These are phyloP conservation scores for Styela plicata DNA, from an alignment of 23 tunicate genomes.

Conservation along the genomic window DNA sequence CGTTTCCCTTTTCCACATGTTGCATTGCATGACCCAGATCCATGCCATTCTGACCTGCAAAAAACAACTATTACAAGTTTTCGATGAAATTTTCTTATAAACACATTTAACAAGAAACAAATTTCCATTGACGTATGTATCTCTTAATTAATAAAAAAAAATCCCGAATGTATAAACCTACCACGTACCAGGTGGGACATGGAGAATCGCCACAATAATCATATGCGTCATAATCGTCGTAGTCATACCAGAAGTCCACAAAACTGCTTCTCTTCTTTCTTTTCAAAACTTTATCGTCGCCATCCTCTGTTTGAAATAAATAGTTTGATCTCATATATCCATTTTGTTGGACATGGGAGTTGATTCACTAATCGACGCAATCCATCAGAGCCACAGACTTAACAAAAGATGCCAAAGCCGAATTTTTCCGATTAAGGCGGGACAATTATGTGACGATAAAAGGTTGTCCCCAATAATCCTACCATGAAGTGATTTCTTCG, in stretches of 20 bases:
- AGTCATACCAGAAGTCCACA: neutral
- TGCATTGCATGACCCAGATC: constrained; percentile 35
- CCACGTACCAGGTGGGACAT: constrained; percentile 25
- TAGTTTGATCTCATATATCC: too few relatives aligned
- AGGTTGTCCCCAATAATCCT: too few relatives aligned
- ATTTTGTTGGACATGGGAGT: too few relatives aligned
- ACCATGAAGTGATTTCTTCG: too few relatives aligned
- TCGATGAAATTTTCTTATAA: neutral
- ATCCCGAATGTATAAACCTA: too few relatives aligned
- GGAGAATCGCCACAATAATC: constrained; percentile 11
- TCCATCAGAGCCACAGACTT: too few relatives aligned
- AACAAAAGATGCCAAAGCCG: too few relatives aligned
- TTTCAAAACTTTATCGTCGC: neutral
- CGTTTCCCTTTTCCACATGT: constrained; percentile 55
- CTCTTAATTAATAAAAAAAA: neutral
- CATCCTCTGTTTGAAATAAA: too few relatives aligned
- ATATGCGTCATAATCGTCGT: constrained; percentile 4
- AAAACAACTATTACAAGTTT: neutral
- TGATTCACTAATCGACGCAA: too few relatives aligned
- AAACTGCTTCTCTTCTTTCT: neutral
- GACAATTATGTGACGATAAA: too few relatives aligned
- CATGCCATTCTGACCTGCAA: constrained; percentile 68
- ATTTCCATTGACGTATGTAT: neutral
- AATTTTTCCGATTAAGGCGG: too few relatives aligned
- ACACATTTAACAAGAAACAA: neutral